Evolutionary conservation across 2,888 invertebrate genomes (phyloP), one percentile per base, ranked within the genome.

Genomic region (Linnaemya vulpina): DNA sequence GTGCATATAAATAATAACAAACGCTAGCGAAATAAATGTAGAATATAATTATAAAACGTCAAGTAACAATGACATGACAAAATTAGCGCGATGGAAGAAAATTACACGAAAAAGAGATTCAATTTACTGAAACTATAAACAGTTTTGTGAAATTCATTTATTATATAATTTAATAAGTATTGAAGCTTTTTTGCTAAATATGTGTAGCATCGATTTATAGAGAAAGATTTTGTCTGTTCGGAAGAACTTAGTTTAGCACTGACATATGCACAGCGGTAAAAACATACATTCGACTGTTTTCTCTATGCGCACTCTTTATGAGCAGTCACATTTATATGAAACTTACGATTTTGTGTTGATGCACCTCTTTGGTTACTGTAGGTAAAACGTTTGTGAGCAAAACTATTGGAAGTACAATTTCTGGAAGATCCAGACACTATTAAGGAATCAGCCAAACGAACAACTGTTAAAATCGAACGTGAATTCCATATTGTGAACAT

Each of bases 401-500:
- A 68, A 65, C 74, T 86, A 35, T 53, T 63, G 5, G 53, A 20
- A 49, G 35, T 38, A 38, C 30, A 71, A 55, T 62, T 55, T 17
- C 75, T 38, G 0, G 22, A 11, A 38, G 60, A 53, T 25, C 43
- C 22, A 2, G 60, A 53, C 17, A 67, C 55, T 78, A 79, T 67
- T 5, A 78, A 76, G 7, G 71, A 46, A 22, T 76, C 81, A 43
- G 83, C 62, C 25, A 84, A 79, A 43, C 90, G 90, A 40, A 88
- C 74, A 53, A 92, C 82, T 67, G 89, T 90, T 80, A 92, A 84
- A 51, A 88, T 88, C 75, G 88, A 88, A 87, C 89, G 89, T 49
- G 89, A 89, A 88, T 90, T 91, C 91, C 91, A 90, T 85, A 91
- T 83, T 67, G 89, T 90, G 75, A 91, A 89, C 86, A 90, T 89